A percentile compares a stretch with the other conserved stretches of the same genome.
phyloP scores from a whole-genome alignment of 2,888 invertebrate genomes.

The Masnerella sp. region DNA sequence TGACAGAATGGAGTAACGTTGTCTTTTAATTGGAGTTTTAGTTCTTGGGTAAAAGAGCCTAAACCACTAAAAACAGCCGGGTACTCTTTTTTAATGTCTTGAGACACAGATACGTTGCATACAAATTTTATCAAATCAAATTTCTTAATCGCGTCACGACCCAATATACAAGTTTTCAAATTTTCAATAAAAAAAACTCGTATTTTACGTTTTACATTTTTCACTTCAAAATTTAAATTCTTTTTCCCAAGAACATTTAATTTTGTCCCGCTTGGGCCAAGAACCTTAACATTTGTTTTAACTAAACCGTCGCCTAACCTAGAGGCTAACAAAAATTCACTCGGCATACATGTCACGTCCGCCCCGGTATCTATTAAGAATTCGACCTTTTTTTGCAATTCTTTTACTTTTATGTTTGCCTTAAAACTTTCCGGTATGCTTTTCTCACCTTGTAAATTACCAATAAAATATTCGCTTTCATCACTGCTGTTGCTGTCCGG shows the following conservation, averaged over 20 bases:
- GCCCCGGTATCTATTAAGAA: slow-evolving; percentile 57
- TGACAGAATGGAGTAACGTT: slow-evolving; percentile 61
- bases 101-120: slow-evolving; percentile 24
- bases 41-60: slow-evolving; percentile 59
- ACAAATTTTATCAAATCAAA: background rate
- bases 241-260: slow-evolving; percentile 29
- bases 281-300: slow-evolving; percentile 29
- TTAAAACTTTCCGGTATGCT: background rate
- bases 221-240: slow-evolving; percentile 14
- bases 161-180: slow-evolving; percentile 45
- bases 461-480: background rate
- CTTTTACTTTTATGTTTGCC: background rate
- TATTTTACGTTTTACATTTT: background rate
- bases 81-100: slow-evolving; percentile 19
- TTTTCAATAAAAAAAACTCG: slow-evolving; percentile 31
- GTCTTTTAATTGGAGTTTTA: slow-evolving; percentile 62
- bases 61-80: slow-evolving; percentile 57
- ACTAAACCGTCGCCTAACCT: slow-evolving; percentile 6
- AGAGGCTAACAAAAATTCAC: background rate
- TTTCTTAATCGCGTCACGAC: slow-evolving; percentile 8
- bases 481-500: background rate
- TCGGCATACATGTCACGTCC: slow-evolving; percentile 45
- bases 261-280: slow-evolving; percentile 43
- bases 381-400: background rate
- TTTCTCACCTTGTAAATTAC: background rate